Percentiles rank a stretch among this genome's conserved stretches.
Conservation (phyloP, 1,140 invertebrate genomes). For the Trigoniulus corallinus region DNA sequence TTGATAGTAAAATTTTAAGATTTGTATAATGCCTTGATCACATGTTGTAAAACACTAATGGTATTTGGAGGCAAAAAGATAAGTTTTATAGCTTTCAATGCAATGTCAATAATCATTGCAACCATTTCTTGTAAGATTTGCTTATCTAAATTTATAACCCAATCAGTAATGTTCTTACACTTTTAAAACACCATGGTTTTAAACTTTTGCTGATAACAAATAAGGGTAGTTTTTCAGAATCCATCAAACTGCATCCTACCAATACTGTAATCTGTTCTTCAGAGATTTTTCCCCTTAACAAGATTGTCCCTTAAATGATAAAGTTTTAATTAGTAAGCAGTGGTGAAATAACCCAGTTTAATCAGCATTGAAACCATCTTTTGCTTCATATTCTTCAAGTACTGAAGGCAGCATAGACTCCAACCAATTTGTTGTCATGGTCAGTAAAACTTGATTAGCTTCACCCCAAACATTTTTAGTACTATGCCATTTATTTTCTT, state of each 20-base stretch:
- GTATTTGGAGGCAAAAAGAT: slow-evolving; percentile 16
- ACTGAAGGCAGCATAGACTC: background rate
- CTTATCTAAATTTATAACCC: slow-evolving; percentile 11
- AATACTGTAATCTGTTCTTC: slow-evolving; percentile 15
- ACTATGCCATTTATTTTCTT: background rate
- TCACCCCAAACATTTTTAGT: background rate
- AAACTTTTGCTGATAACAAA: slow-evolving; percentile 11
- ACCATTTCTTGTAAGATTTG: slow-evolving; percentile 17
- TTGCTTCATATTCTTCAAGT: background rate
- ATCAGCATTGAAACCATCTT: slow-evolving; percentile 15
- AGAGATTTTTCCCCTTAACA: slow-evolving; percentile 9
- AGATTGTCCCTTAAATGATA: slow-evolving; percentile 14
- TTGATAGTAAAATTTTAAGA: background rate
- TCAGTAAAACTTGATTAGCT: background rate
- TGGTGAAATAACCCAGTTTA: slow-evolving; percentile 5
- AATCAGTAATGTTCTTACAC: slow-evolving; percentile 13
- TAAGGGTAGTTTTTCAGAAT: slow-evolving; percentile 14
- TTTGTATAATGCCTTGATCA: background rate
- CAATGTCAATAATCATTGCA: slow-evolving; percentile 10
- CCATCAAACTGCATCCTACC: slow-evolving; percentile 10
- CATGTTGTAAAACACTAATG: slow-evolving; percentile 5
- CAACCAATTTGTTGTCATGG: background rate
- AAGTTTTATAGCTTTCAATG: slow-evolving; percentile 8
- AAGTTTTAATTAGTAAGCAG: slow-evolving; percentile 12
- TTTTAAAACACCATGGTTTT: slow-evolving; percentile 8